phyloP scores from a whole-genome alignment of 2,113 vertebrate genomes.

The Garra rufa region DNA sequence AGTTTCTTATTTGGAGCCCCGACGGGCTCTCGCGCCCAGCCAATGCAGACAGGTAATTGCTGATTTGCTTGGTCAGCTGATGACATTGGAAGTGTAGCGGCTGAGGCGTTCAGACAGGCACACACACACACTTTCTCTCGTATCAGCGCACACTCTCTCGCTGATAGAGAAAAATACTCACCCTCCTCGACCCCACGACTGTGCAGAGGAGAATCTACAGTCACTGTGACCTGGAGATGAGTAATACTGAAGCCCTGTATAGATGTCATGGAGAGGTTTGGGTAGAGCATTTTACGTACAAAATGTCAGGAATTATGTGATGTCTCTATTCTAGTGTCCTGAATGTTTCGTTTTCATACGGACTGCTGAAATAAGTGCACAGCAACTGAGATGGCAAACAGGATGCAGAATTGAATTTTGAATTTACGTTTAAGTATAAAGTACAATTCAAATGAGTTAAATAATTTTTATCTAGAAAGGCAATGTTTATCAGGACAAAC shows the following conservation, averaged over 20 bases:
- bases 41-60: slow-evolving; percentile 77
- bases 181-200: slow-evolving; percentile 32
- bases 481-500: not conserved
- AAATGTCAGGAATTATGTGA: not conserved
- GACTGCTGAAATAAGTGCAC: not conserved
- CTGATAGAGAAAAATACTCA: slow-evolving; percentile 27
- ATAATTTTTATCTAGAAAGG: not conserved
- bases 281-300: not conserved
- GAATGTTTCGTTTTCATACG: not conserved
- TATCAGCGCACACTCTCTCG: slow-evolving; percentile 56
- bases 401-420: not conserved
- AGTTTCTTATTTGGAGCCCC: slow-evolving; percentile 77
- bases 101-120: slow-evolving; percentile 43
- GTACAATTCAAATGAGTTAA: not conserved
- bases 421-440: not conserved
- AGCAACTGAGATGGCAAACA: not conserved
- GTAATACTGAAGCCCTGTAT: not conserved
- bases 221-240: slow-evolving; percentile 1
- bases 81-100: slow-evolving; percentile 65
- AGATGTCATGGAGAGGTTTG: not conserved
- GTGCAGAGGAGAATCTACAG: slow-evolving; percentile 20
- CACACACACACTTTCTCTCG: slow-evolving; percentile 46
- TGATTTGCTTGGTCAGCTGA: slow-evolving; percentile 78
- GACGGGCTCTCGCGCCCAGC: slow-evolving; percentile 76
- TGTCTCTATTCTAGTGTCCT: not conserved